Percentiles rank a stretch among this genome's conserved stretches.
Evolutionary conservation across 2,888 invertebrate species (phyloP).

Genomic region (Augiades crinisus): DNA sequence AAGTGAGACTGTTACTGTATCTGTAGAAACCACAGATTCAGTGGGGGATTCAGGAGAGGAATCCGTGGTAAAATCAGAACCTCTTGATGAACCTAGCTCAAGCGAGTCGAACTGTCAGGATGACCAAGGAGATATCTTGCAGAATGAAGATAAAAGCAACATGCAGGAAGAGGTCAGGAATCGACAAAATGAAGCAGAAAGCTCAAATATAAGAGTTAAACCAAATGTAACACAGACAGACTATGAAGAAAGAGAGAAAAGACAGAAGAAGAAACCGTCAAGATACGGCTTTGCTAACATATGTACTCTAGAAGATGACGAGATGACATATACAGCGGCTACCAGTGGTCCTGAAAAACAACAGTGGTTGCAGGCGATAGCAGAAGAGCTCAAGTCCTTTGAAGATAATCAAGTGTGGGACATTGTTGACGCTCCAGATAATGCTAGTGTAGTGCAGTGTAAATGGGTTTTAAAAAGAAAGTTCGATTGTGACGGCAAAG

Average conservation of each 20-base stretch:
- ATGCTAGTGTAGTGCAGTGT: conserved; percentile 7
- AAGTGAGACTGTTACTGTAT: no score
- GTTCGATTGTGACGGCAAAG: not conserved
- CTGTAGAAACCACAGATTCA: conserved; percentile 6
- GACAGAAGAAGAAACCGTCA: not conserved
- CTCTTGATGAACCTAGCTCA: not conserved
- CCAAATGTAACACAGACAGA: no score
- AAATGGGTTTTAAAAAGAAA: conserved; percentile 16
- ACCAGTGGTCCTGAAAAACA: conserved; percentile 10
- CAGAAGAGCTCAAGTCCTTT: conserved; percentile 22
- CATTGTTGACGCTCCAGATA: not conserved
- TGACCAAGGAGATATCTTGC: not conserved
- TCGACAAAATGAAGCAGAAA: not conserved
- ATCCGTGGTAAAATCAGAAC: conserved; percentile 3
- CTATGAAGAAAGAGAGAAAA: not conserved
- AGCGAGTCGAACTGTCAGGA: not conserved
- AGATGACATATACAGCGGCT: conserved; percentile 6
- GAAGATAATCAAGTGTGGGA: conserved; percentile 21
- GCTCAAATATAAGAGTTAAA: not conserved
- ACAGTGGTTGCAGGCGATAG: conserved; percentile 17
- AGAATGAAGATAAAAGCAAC: not conserved
- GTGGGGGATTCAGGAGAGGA: not conserved
- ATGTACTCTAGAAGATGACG: not conserved
- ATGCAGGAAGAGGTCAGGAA: not conserved
- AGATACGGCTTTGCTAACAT: conserved; percentile 1